Evolutionary conservation across 2,888 invertebrate genomes (phyloP), one percentile per base, ranked within the genome.

Genomic region (Tolmerus cingulatus): DNA sequence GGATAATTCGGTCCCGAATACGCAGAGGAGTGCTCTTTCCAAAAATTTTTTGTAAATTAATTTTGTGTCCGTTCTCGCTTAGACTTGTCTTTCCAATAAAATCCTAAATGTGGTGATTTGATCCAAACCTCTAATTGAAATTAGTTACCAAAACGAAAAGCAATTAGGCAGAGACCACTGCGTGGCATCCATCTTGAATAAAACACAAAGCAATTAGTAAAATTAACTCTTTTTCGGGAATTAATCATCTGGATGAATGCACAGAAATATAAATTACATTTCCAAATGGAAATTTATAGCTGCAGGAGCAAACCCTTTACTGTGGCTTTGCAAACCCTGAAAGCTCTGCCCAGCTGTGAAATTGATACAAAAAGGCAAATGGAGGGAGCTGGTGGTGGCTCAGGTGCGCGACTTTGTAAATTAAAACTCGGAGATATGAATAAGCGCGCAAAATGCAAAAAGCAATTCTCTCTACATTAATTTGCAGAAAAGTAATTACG

Each of bases 211-310:
- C 84, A 84, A 84, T 84, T 84, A 66, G 74, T 40, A 37, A 84
- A 84, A 84, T 84, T 84, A 74, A 66, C 51, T 81, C 27, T 84
- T 84, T 84, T 84, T 84, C 57, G 37, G 30, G 66, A 84, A 84
- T 66, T 84, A 84, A 84, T 66, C 74, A 84, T 19, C 34, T 37
- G 40, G 74, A 84, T 81, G 81, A 81, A 81, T 81, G 81, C 81
- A 86, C 27, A 76, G 76, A 76, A 76, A 86, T 86, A 86, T 86
- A 86, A 86, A 86, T 86, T 86, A 86, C 76, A 86, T 86, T 76
- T 86, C 51, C 43, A 76, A 86, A 86, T 86, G 74, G 76, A 86
- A 86, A 86, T 86, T 86, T 86, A 86, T 86, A 34, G 51, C 86
- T 34, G 74, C 74, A 66, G 37, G 66, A 84, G 55, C 51, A 81